Base-by-base conservation (phyloP, 2,888 invertebrate genomes). In the Folsomia manolachei region DNA sequence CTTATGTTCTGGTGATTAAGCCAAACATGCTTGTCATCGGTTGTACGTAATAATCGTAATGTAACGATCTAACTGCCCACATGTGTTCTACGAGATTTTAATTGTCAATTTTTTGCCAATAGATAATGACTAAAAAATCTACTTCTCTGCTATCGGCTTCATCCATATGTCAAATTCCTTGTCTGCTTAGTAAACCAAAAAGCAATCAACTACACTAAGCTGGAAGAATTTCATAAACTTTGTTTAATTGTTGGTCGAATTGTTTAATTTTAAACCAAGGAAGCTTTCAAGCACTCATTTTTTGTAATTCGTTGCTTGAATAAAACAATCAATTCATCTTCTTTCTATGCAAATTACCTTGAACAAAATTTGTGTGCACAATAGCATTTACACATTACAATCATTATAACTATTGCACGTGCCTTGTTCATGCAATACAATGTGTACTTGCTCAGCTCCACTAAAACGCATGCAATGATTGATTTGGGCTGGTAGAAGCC, bases 1-100 rank as follows among this genome's bases (percentile, higher is more conserved):
- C 19, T 27, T 27, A 19, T 27, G 4, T 39, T 2, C n/a, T 27
- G 7, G 27, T 64, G n/a, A 64, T 11, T 26, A 64, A 27, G 18
- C 18, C 27, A 64, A 64, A 64, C 18, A 14, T 64, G 63, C 24
- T 24, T 63, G 63, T 63, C 63, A 63, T 63, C 63, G 24, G 24
- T n/a, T 63, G 63, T 60, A 60, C n/a, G n/a, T 39, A 39, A 39
- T 39, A 14, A 39, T 39, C 14, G 4, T 39, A 39, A 39, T 39
- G n/a, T n/a, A n/a, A n/a, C n/a, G n/a, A n/a, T n/a, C n/a, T n/a
- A n/a, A n/a, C n/a, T n/a, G n/a, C n/a, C n/a, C n/a, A n/a, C n/a
- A n/a, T n/a, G n/a, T n/a, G n/a, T n/a, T n/a, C n/a, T n/a, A n/a
- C n/a, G n/a, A n/a, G n/a, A n/a, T n/a, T n/a, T n/a, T n/a, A n/a